Base-by-base conservation (phyloP, 1,140 invertebrate genomes). In the Saccostrea echinata region DNA sequence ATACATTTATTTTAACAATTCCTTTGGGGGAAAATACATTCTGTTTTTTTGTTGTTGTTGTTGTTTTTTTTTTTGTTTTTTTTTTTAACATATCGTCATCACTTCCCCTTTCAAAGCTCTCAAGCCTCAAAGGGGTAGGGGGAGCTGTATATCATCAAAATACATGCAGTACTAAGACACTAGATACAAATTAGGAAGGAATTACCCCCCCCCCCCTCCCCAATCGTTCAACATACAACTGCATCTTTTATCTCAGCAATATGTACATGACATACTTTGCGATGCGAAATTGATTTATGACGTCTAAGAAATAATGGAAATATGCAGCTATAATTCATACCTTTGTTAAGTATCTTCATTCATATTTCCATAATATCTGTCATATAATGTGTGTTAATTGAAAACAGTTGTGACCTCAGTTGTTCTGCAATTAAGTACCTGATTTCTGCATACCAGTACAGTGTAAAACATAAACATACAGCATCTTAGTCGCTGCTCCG, bases 321-420 rank as follows among this genome's bases (percentile, higher is more conserved):
- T 76, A 76, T 27, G 27, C 68, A 30, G 27, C 24, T 30, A 30
- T 18, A 30, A 76, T 30, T 16, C 13, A 27, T 1, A 11, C 12
- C 24, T 76, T 33, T 76, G 24, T 30, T 76, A 64, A 64, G 24
- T n/a, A 64, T 64, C 57, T 76, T 30, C 68, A 76, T 76, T 76
- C 68, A 76, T 76, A 33, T 30, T 76, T 64, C 11, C 68, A 33
- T 33, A 30, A 76, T 33, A 21, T 21, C 21, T 64, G 57, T n/a
- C 21, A n/a, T 64, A 64, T n/a, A 24, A 64, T 21, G 35, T 71
- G 68, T 76, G 30, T 30, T 76, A 76, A 76, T 30, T 16, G 68
- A 76, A 33, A 76, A 76, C 68, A 33, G 68, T 30, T 76, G 68
- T 76, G 68, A 27, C 27, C 68, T 6, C 27, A 33, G 13, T 76